Evolutionary conservation across 2,113 vertebrate species (phyloP).

Genomic region (Corythornis vintsioides): DNA sequence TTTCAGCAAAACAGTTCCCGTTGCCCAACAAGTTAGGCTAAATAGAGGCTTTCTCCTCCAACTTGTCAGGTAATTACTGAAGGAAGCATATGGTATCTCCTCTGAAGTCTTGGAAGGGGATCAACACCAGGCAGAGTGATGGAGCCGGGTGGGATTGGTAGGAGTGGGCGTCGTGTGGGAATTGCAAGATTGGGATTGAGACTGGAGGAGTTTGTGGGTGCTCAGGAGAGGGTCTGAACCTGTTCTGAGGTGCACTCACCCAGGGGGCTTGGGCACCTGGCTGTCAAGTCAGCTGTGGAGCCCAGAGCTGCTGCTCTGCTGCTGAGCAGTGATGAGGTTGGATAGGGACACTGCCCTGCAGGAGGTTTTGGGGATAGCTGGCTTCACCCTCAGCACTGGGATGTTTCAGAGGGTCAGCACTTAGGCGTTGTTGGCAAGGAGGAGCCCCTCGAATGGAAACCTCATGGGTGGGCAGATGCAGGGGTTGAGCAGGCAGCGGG

Average conservation of each 20-base stretch:
- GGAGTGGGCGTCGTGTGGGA: neutral
- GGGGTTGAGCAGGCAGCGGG: neutral
- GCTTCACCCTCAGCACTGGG: neutral
- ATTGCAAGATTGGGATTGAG: neutral
- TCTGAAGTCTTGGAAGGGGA: neutral
- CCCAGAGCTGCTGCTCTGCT: neutral
- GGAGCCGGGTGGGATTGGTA: neutral
- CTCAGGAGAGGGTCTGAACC: neutral
- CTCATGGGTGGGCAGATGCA: rapidly evolving
- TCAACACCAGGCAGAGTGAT: neutral
- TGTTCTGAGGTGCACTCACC: rapidly evolving
- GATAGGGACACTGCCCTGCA: neutral
- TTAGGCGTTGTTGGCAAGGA: neutral
- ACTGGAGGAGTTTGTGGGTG: neutral
- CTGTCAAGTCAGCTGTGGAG: rapidly evolving
- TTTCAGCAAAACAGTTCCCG: neutral
- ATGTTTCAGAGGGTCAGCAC: neutral
- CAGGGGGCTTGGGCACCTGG: neutral
- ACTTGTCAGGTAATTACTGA: slow-evolving; percentile 23
- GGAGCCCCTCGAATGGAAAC: neutral
- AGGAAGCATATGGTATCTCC: slow-evolving; percentile 35
- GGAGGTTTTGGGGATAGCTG: neutral
- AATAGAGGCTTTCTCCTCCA: neutral
- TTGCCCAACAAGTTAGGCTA: neutral
- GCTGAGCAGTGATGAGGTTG: neutral